Evolutionary conservation across 2,113 vertebrate species (phyloP), one percentile per base, ranked within the genome.

Genomic region (Siniperca knerii): DNA sequence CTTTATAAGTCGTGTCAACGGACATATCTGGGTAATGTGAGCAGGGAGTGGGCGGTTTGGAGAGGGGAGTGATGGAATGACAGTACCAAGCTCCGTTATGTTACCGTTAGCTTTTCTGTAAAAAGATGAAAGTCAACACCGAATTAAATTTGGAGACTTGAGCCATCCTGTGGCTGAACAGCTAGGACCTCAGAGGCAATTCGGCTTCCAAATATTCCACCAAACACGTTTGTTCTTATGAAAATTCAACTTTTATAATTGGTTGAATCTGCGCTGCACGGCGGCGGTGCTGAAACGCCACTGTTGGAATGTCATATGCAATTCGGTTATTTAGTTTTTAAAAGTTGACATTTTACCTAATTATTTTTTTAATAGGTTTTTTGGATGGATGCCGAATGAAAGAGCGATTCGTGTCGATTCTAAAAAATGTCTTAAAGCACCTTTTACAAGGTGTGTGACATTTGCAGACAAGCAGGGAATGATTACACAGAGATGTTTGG

Each of bases 61-160:
- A 72, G 73, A 11, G 18, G n/a, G 79, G 48, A 85, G 69, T 83
- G 87, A 84, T 85, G 83, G 87, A 57, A 58, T 81, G 81, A 82
- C 80, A 33, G 69, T 0, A 61, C 62, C 73, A 12, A 9, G 5
- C 54, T 79, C 89, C 83, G 65, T 60, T 66, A 69, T 40, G 23
- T 40, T 65, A 18, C 37, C 33, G 25, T n/a, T 11, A 33, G 12
- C 5, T 75, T 68, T 68, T 25, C 1, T 13, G 18, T 55, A 0
- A 46, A 20, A 29, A 9, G 10, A 4, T 3, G 5, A 29, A 83
- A 58, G 9, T 42, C 74, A 29, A 20, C 6, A 0, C 2, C 2
- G 2, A 16, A 42, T 29, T 58, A 2, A 35, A 2, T 48, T 0
- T 29, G 33, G 37, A 73, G 5, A 52, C 15, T 11, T 21, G 0